Percentiles rank a stretch among this genome's conserved stretches.
These are phyloP conservation scores for Nyctalus aviator DNA, from an alignment of 2,797 vertebrate species.

Conservation along the genomic window DNA sequence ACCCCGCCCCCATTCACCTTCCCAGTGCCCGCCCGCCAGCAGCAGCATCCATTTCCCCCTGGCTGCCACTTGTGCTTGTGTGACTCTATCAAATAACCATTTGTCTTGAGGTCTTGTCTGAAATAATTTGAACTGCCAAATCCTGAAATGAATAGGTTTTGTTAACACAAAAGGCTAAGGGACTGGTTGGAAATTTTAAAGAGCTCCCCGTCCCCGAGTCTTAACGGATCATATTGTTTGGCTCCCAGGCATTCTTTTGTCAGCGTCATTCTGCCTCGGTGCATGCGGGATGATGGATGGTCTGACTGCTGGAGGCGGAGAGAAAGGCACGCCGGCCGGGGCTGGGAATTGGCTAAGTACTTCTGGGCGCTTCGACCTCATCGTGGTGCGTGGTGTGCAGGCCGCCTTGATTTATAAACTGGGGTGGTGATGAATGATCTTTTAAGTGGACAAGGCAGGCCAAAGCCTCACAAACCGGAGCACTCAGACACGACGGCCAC, in stretches of 20 bases:
- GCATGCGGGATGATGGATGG: slow-evolving; percentile 97
- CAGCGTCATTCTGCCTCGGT: slow-evolving; percentile 91
- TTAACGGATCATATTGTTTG: slow-evolving; percentile 89
- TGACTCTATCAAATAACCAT: slow-evolving; percentile 87
- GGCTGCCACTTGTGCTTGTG: neutral
- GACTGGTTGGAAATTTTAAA: slow-evolving; percentile 87
- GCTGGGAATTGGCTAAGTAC: slow-evolving; percentile 99
- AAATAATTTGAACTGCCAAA: slow-evolving; percentile 88
- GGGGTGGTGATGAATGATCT: slow-evolving; percentile 97
- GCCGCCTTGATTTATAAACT: slow-evolving; percentile 98
- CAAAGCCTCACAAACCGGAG: slow-evolving; percentile 89
- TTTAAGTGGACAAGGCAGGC: slow-evolving; percentile 97
- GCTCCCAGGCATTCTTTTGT: slow-evolving; percentile 91
- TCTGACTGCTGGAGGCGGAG: slow-evolving; percentile 88
- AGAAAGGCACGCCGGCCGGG: slow-evolving; percentile 92
- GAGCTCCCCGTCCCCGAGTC: slow-evolving; percentile 77
- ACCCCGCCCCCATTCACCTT: neutral
- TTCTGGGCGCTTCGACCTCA: slow-evolving; percentile 94
- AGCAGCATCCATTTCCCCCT: accelerated
- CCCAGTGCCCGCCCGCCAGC: neutral
- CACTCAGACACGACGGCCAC: slow-evolving; percentile 91
- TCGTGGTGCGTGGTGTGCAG: slow-evolving; percentile 92
- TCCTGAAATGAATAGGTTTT: slow-evolving; percentile 85
- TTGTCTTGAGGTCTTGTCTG: slow-evolving; percentile 88
- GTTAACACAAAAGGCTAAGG: slow-evolving; percentile 87